Base-by-base conservation (phyloP, 1,140 invertebrate genomes). In the Trachymyrmex septentrionalis region DNA sequence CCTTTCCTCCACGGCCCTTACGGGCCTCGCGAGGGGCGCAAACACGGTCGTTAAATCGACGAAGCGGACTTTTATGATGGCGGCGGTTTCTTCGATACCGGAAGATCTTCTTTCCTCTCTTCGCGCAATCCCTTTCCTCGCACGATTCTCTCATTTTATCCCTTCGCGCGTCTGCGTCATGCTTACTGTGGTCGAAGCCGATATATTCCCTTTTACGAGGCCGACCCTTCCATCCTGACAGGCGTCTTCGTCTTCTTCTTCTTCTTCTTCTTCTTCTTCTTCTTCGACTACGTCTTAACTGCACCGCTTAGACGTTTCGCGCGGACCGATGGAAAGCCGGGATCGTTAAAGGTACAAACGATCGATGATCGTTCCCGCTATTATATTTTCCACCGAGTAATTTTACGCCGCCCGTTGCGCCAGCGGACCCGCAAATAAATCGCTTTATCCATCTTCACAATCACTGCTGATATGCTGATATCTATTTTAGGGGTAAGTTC, bases 1-100 rank as follows among this genome's bases (percentile, higher is more conserved):
- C 30, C 16, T 57, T 59, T 72, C 78, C 81, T 67, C 16, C 21
- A 12, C 44, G 34, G 53, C 21, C 24, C 24, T 66, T 81, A 78
- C 53, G 16, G 30, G 12, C 61, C 24, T 72, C 72, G 64, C 50
- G 53, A 63, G 44, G 30, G 38, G 69, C 34, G 69, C 67, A 16
- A 63, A 48, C 38, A 44, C 61, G 89, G 84, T 92, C 91, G 92
- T 92, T 92, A 92, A 92, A 90, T 88, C 86, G 88, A 87, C 87
- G 69, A 80, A 90, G 87, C 72, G 63, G 89, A 92, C 90, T 92
- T 92, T 92, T 90, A 92, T 88, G 90, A 85, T 77, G 24, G 53
- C 72, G 34, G 81, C 55, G 21, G 50, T 85, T 85, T 85, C 88
- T 84, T 78, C 86, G 80, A 76, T 76, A 91, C 90, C 88, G 91